phyloP scores from a whole-genome alignment of 2,113 vertebrate species.

The Neopipo cinnamomea region DNA sequence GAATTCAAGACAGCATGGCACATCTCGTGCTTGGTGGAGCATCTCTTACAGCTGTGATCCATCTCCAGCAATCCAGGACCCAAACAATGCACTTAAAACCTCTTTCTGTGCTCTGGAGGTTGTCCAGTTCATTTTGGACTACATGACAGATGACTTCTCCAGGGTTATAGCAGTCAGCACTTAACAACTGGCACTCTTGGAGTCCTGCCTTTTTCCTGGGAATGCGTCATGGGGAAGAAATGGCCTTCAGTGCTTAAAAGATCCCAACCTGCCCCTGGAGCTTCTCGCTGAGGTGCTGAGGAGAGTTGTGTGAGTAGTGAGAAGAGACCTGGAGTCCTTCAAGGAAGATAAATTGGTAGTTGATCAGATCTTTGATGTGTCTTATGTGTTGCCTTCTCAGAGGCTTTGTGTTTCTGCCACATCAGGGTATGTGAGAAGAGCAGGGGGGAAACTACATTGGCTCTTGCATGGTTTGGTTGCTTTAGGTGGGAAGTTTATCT shows the following conservation, averaged over 20 bases:
- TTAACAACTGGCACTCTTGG: fast-evolving
- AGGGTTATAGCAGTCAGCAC: neutral
- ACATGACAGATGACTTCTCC: fast-evolving
- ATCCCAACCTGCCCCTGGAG: neutral
- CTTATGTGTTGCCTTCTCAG: neutral
- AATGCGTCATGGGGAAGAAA: neutral
- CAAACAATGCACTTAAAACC: neutral
- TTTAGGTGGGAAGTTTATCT: neutral
- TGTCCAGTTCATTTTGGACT: neutral
- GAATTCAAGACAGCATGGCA: neutral
- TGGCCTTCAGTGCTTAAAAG: neutral
- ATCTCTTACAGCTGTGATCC: neutral
- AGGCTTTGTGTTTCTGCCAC: neutral
- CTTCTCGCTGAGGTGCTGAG: neutral
- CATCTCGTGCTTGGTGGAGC: neutral
- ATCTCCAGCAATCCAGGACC: neutral
- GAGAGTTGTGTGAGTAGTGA: neutral
- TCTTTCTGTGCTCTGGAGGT: neutral
- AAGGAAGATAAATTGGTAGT: neutral
- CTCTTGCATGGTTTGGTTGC: neutral
- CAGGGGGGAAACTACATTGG: neutral
- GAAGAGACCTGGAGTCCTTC: neutral
- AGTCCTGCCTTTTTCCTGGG: neutral
- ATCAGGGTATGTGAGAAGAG: neutral
- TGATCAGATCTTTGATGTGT: neutral